Conservation (phyloP, 2,888 invertebrate genomes). For the Trichopria drosophilae region DNA sequence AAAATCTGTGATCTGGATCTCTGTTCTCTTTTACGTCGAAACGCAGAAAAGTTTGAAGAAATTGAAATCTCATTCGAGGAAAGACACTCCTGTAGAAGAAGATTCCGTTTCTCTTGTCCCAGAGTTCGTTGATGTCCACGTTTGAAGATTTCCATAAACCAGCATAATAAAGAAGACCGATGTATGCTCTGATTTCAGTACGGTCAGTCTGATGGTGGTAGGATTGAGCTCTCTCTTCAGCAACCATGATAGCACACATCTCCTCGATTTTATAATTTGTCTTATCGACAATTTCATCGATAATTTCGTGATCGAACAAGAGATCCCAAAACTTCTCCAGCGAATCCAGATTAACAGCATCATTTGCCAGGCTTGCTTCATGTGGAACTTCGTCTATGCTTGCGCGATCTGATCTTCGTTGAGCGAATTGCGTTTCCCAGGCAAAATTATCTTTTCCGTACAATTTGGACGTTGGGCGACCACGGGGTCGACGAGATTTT, state of each 20-base stretch:
- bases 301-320: too few species aligned
- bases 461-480: conserved; percentile 13
- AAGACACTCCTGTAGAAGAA: too few species aligned
- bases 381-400: conserved; percentile 15
- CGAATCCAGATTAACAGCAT: conserved; percentile 15
- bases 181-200: conserved; percentile 15
- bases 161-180: too few species aligned
- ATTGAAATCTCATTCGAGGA: conserved; percentile 18
- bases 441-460: conserved; percentile 14
- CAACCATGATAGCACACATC: conserved; percentile 13
- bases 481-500: too few species aligned
- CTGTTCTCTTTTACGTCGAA: too few species aligned
- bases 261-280: conserved; percentile 11
- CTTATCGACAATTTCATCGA: too few species aligned
- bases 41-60: conserved; percentile 17
- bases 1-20: conserved; percentile 11
- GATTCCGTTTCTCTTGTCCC: too few species aligned
- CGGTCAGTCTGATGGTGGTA: conserved; percentile 11
- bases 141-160: too few species aligned
- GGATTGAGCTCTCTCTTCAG: conserved; percentile 12
- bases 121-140: too few species aligned
- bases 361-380: conserved; percentile 17
- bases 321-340: conserved; percentile 10
- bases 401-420: conserved; percentile 17
- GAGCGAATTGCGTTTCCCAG: conserved; percentile 12